A percentile compares a stretch with the other conserved stretches of the same genome.
These are phyloP conservation scores for Oopsacas minuta DNA, from an alignment of 37 sponge, comb jelly and placozoan species.

Conservation along the genomic window DNA sequence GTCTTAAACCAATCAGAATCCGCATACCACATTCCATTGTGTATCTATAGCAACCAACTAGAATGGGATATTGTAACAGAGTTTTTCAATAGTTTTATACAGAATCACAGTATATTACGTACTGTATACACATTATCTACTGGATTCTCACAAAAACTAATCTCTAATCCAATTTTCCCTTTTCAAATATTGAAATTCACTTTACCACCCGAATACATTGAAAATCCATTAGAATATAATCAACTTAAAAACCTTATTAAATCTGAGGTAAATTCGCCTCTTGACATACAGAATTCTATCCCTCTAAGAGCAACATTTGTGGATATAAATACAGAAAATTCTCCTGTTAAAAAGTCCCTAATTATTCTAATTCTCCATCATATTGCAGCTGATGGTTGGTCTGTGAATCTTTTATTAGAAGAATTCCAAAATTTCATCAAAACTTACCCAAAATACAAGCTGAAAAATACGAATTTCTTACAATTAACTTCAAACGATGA, in stretches of 20 bases:
- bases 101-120: not conserved
- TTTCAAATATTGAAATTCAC: not conserved
- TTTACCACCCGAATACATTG: not conserved
- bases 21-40: constrained; percentile 5
- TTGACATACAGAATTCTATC: not conserved
- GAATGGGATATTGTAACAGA: not conserved
- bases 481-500: not conserved
- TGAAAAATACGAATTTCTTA: not conserved
- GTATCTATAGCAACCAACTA: not conserved
- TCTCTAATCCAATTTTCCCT: not conserved
- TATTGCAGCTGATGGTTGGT: constrained; percentile 7
- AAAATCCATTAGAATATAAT: not conserved
- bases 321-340: not conserved
- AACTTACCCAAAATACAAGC: not conserved
- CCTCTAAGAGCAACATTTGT: not conserved
- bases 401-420: not conserved
- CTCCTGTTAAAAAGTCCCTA: not conserved
- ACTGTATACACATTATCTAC: not conserved
- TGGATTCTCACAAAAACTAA: not conserved
- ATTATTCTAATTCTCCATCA: not conserved
- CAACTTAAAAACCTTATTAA: not conserved
- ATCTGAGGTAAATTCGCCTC: not conserved
- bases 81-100: not conserved
- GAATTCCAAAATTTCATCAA: not conserved
- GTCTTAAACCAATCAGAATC: not conserved